Evolutionary conservation across 1,140 invertebrate species (phyloP).

Genomic region (Anthonomus grandis): DNA sequence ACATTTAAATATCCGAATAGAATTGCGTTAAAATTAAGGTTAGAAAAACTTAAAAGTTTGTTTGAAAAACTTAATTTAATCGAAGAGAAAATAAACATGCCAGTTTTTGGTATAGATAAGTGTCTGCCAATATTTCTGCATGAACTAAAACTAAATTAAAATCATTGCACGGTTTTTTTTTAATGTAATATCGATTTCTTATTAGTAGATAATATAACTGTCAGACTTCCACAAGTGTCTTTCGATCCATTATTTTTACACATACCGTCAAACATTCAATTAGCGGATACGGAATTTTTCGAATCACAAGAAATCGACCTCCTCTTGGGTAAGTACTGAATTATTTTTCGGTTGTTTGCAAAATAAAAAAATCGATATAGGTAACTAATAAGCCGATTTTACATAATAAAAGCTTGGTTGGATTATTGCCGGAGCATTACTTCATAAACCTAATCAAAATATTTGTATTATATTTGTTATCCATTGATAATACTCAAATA

Average conservation of each 20-base stretch:
- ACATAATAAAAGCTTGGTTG: not conserved
- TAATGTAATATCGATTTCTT: not conserved
- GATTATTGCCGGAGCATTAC: not conserved
- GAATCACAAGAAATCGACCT: too few relatives aligned
- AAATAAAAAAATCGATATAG: not conserved
- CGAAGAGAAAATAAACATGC: not conserved
- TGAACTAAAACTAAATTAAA: constrained; percentile 5
- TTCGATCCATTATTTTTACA: too few relatives aligned
- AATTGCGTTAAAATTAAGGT: too few relatives aligned
- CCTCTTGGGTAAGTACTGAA: too few relatives aligned
- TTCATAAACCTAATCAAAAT: not conserved
- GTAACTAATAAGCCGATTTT: not conserved
- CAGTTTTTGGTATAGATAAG: constrained; percentile 9
- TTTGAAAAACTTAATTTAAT: constrained; percentile 3
- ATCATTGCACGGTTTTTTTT: not conserved
- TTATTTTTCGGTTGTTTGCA: not conserved
- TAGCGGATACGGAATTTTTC: too few relatives aligned
- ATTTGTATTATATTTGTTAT: not conserved
- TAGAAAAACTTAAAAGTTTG: too few relatives aligned
- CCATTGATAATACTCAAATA: not conserved
- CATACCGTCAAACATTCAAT: too few relatives aligned
- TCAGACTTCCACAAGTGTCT: too few relatives aligned
- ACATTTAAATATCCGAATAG: too few relatives aligned
- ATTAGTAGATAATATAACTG: not conserved
- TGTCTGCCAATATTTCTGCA: not conserved